A percentile compares a stretch with the other conserved stretches of the same genome.
Conservation (phyloP, 2,113 vertebrate species). For the Haplotaxodon microlepis region DNA sequence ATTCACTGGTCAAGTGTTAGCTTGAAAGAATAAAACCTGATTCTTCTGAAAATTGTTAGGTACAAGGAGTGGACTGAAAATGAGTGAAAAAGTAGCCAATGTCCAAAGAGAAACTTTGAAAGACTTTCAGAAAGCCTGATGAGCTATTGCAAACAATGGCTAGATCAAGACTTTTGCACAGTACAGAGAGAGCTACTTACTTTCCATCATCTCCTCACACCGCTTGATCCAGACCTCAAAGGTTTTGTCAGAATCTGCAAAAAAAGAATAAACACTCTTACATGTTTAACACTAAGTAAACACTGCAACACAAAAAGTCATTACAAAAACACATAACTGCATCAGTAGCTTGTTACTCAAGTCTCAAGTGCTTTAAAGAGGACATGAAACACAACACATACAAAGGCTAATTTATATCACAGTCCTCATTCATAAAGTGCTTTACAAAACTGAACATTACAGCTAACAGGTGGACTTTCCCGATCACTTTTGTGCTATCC, state of each 20-base stretch:
- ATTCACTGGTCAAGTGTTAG: background rate
- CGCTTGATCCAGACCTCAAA: slow-evolving; percentile 85
- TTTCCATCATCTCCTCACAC: slow-evolving; percentile 80
- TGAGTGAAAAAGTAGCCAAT: background rate
- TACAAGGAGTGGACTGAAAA: background rate
- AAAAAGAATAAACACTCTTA: background rate
- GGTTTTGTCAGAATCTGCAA: slow-evolving; percentile 73
- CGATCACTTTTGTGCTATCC: background rate
- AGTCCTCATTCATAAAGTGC: background rate
- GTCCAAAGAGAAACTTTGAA: background rate
- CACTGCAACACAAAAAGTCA: background rate
- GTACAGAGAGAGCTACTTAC: slow-evolving; percentile 66
- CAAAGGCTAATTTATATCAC: background rate
- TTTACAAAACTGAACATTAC: background rate
- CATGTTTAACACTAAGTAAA: background rate
- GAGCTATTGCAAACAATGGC: background rate
- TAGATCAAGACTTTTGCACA: background rate
- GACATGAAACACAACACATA: background rate
- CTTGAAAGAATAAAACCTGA: background rate
- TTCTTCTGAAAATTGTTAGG: background rate
- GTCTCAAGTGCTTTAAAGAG: background rate
- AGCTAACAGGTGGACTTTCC: background rate
- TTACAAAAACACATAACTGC: background rate
- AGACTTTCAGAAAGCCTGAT: background rate
- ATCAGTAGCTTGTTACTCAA: background rate